phyloP scores from a whole-genome alignment of 2,113 vertebrate species.

The Pelvicachromis taeniatus region DNA sequence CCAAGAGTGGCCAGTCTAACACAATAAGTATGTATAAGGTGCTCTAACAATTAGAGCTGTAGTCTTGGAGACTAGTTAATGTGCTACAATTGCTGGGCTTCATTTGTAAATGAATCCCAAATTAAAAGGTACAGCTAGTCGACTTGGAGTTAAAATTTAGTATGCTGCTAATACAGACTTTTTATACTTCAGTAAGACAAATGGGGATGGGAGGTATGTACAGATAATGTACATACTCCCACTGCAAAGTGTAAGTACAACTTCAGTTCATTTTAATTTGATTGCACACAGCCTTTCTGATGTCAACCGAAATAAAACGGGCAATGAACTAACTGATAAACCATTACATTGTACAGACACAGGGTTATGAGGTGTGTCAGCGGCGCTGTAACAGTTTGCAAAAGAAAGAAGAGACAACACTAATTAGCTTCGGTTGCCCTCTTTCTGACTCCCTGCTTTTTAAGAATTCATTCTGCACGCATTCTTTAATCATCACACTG shows the following conservation, averaged over 20 bases:
- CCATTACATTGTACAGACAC: constrained; percentile 94
- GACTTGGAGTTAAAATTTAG: not conserved
- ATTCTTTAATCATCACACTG: not conserved
- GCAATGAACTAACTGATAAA: not conserved
- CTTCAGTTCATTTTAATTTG: not conserved
- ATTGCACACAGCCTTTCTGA: not conserved
- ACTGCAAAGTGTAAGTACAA: not conserved
- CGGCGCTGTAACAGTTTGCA: constrained; percentile 91
- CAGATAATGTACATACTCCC: not conserved
- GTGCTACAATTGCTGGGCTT: not conserved
- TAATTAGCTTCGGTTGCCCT: not conserved
- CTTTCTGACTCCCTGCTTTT: not conserved
- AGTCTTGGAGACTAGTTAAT: not conserved
- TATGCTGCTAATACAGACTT: not conserved
- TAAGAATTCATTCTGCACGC: not conserved
- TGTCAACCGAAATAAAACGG: not conserved
- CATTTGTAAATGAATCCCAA: not conserved
- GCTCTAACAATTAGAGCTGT: not conserved
- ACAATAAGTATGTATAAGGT: not conserved
- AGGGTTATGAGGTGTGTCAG: constrained; percentile 93
- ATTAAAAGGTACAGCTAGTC: not conserved
- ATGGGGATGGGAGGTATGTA: not conserved
- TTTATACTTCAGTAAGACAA: not conserved
- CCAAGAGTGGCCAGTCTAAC: not conserved
- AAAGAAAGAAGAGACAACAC: not conserved